Conservation (phyloP, 2,113 vertebrate species). For the Crocuta crocuta region DNA sequence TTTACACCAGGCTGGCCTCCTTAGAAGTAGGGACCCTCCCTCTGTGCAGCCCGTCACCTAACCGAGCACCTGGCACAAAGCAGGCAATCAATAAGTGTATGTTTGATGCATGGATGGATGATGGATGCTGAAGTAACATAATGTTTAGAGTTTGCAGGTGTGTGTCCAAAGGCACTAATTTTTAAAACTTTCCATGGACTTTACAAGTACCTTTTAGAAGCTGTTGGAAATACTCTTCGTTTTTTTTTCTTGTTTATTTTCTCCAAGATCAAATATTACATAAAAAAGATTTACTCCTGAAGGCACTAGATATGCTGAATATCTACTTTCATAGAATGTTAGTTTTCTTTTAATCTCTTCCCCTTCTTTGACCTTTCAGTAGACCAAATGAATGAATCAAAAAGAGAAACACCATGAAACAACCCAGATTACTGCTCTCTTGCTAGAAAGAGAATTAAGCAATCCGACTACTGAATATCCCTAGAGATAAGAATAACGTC, state of each 20-base stretch:
- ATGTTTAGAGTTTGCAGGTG: neutral
- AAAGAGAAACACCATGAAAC: neutral
- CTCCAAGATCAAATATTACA: neutral
- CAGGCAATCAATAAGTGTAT: neutral
- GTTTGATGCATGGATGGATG: neutral
- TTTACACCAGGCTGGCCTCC: neutral
- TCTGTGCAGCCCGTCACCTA: fast-evolving
- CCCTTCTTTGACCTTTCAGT: neutral
- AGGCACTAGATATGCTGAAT: neutral
- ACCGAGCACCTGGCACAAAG: no score
- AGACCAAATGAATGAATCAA: neutral
- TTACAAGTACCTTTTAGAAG: neutral
- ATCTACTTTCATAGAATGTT: neutral
- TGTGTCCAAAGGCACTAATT: neutral
- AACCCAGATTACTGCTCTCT: neutral
- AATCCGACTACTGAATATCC: neutral
- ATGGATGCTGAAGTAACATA: neutral
- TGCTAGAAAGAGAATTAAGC: neutral
- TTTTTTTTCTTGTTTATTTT: constrained; percentile 1
- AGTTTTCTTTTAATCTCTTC: neutral
- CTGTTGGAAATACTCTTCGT: neutral
- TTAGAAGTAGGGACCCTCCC: neutral
- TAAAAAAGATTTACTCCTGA: neutral
- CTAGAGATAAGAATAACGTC: neutral
- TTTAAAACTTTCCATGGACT: neutral